Percentiles rank a stretch among this genome's conserved stretches.
Evolutionary conservation across 1,140 invertebrate genomes (phyloP).

Genomic region (Macrotrachela quadricornifera): DNA sequence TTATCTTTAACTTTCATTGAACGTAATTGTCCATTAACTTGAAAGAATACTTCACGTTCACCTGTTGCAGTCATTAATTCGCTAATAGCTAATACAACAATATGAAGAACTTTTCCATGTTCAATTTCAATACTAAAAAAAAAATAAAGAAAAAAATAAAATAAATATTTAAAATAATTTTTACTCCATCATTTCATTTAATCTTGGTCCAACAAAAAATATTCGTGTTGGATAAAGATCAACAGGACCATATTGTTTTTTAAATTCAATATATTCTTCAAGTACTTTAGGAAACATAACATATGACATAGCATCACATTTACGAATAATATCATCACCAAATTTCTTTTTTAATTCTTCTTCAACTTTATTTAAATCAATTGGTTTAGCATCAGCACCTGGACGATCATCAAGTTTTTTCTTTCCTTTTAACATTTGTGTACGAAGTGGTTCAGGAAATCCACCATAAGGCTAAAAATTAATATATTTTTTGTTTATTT

Average conservation of each 20-base stretch:
- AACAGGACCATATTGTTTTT: slow-evolving; percentile 73
- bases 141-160: too few relatives aligned
- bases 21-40: slow-evolving; percentile 84
- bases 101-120: slow-evolving; percentile 76
- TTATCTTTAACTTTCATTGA: slow-evolving; percentile 80
- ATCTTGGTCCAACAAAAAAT: slow-evolving; percentile 84
- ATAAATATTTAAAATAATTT: too few relatives aligned
- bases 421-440: slow-evolving; percentile 29
- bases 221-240: slow-evolving; percentile 80
- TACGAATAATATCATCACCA: slow-evolving; percentile 37
- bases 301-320: slow-evolving; percentile 78
- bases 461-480: neutral
- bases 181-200: slow-evolving; percentile 55
- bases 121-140: slow-evolving; percentile 46
- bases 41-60: slow-evolving; percentile 90
- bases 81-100: slow-evolving; percentile 78
- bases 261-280: slow-evolving; percentile 69
- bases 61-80: slow-evolving; percentile 59
- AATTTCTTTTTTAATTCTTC: slow-evolving; percentile 51
- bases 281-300: slow-evolving; percentile 90
- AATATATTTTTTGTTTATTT: neutral
- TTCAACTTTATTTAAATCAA: slow-evolving; percentile 70
- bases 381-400: slow-evolving; percentile 52
- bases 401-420: slow-evolving; percentile 54
- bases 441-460: slow-evolving; percentile 80